Conservation (phyloP, 2,113 vertebrate genomes). For the Gila orcuttii region DNA sequence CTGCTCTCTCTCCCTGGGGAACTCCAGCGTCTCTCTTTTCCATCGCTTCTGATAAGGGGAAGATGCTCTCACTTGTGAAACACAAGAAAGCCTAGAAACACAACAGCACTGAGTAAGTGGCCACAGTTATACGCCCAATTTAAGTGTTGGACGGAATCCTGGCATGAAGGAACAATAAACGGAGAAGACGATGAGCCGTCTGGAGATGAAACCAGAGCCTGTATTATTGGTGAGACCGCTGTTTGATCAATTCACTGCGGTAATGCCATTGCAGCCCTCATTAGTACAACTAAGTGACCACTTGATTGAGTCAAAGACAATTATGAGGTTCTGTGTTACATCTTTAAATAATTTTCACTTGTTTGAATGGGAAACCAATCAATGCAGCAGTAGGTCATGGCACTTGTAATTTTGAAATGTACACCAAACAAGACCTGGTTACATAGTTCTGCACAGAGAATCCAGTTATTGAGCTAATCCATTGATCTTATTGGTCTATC, state of each 20-base stretch:
- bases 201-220: slow-evolving; percentile 30
- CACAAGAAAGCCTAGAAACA: slow-evolving; percentile 33
- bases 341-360: slow-evolving; percentile 46
- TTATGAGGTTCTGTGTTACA: slow-evolving; percentile 38
- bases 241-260: slow-evolving; percentile 37
- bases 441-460: neutral
- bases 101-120: slow-evolving; percentile 14
- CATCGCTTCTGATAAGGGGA: slow-evolving; percentile 24
- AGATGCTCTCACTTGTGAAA: slow-evolving; percentile 47
- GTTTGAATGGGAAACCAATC: slow-evolving; percentile 23
- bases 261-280: slow-evolving; percentile 11
- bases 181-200: neutral
- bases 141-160: neutral
- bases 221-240: neutral
- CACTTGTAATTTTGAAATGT: neutral
- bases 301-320: slow-evolving; percentile 47
- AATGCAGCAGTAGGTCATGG: slow-evolving; percentile 15
- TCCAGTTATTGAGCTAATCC: slow-evolving; percentile 7
- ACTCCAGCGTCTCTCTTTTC: slow-evolving; percentile 26
- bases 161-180: neutral
- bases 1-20: slow-evolving; percentile 13
- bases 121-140: slow-evolving; percentile 14
- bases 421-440: neutral
- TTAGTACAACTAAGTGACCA: slow-evolving; percentile 37
- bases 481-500: neutral